Percentiles rank a stretch among this genome's conserved stretches.
These are phyloP conservation scores for Leptodactylus fallax DNA, from an alignment of 2,797 vertebrate genomes.

Conservation along the genomic window DNA sequence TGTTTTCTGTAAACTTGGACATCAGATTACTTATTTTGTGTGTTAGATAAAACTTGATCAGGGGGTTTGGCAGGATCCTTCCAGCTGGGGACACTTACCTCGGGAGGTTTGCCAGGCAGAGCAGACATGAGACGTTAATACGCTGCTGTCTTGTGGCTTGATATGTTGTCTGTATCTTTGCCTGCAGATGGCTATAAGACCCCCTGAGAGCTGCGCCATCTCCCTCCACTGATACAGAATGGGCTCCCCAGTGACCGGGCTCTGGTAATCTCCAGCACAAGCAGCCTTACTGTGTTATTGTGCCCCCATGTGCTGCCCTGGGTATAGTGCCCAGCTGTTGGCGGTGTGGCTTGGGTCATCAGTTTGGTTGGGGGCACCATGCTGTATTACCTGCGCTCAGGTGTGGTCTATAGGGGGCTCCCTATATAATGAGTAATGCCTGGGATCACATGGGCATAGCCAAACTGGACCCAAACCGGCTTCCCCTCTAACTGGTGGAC, in stretches of 20 bases:
- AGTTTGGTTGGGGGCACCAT: neutral
- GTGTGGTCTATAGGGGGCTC: neutral
- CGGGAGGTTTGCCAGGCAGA: neutral
- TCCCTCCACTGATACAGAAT: neutral
- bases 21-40: neutral
- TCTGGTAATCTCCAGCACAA: slow-evolving; percentile 8
- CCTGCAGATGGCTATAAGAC: slow-evolving; percentile 5
- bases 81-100: slow-evolving; percentile 17
- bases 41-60: neutral
- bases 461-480: neutral
- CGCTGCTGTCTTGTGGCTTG: neutral
- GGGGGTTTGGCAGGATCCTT: neutral
- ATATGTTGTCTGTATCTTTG: neutral
- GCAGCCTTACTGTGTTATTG: neutral
- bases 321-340: neutral
- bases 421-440: neutral
- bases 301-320: too few species aligned
- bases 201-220: neutral
- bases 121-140: slow-evolving; percentile 17
- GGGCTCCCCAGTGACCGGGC: neutral
- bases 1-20: neutral
- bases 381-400: neutral
- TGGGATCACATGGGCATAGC: neutral
- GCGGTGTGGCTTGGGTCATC: too few species aligned
- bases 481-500: neutral